Evolutionary conservation across 2,113 vertebrate genomes (phyloP).

Genomic region (Saguinus midas): DNA sequence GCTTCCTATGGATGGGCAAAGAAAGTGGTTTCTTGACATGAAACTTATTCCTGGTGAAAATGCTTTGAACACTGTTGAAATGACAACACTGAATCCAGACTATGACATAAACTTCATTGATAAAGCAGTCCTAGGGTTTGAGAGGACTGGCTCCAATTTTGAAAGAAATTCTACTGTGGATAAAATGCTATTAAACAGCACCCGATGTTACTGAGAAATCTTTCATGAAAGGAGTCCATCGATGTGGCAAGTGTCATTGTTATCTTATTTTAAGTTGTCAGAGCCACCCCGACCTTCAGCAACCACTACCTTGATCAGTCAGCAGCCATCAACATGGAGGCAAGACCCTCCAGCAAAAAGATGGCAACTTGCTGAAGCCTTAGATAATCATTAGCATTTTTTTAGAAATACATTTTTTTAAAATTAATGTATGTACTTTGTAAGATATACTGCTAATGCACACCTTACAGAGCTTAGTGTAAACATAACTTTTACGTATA

Average conservation of each 20-base stretch:
- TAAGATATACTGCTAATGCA: background rate
- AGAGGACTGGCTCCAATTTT: background rate
- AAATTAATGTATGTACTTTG: background rate
- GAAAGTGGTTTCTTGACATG: background rate
- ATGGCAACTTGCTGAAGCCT: background rate
- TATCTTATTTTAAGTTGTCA: background rate
- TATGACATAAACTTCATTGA: background rate
- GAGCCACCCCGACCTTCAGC: background rate
- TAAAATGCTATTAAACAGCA: background rate
- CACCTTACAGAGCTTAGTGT: background rate
- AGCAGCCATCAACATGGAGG: background rate
- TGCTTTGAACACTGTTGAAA: background rate
- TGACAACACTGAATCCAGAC: background rate
- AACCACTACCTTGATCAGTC: background rate
- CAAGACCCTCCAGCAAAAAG: background rate
- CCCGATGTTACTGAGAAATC: background rate
- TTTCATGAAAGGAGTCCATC: background rate
- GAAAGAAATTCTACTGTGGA: background rate
- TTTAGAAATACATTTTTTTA: background rate
- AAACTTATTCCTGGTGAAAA: background rate
- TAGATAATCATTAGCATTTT: background rate
- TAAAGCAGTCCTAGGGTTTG: background rate
- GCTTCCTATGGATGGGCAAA: background rate
- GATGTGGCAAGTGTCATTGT: background rate
- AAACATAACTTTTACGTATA: background rate